These are phyloP conservation scores for Andrena dorsata DNA, from an alignment of 2,888 invertebrate species.

Conservation along the genomic window DNA sequence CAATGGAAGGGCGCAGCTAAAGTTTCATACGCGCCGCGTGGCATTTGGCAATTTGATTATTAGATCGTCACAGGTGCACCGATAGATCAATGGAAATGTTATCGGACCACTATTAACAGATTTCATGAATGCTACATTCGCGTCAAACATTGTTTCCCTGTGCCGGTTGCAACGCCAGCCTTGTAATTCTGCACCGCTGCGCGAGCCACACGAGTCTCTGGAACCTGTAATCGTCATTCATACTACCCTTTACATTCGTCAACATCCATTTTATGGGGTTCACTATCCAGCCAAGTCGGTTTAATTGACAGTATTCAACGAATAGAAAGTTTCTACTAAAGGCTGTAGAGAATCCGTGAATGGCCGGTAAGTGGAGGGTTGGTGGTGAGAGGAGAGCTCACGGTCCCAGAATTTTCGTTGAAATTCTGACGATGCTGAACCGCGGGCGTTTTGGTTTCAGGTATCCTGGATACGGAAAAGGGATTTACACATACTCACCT, in stretches of 20 bases:
- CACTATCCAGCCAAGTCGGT: too few species aligned
- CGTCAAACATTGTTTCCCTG: slow-evolving; percentile 25
- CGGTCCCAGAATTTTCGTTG: slow-evolving; percentile 10
- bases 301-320: slow-evolving; percentile 1
- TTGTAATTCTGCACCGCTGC: slow-evolving; percentile 13
- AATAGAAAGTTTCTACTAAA: background rate
- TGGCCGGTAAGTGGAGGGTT: too few species aligned
- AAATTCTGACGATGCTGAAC: slow-evolving; percentile 18
- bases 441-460: slow-evolving; percentile 84
- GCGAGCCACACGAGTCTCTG: slow-evolving; percentile 18
- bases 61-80: slow-evolving; percentile 19
- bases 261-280: too few species aligned
- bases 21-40: slow-evolving; percentile 37
- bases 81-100: slow-evolving; percentile 46
- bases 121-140: slow-evolving; percentile 41
- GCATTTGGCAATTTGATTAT: slow-evolving; percentile 52
- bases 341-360: background rate
- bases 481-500: slow-evolving; percentile 94
- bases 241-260: too few species aligned
- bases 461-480: slow-evolving; percentile 94
- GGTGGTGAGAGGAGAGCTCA: background rate
- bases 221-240: background rate
- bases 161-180: slow-evolving; percentile 6
- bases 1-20: slow-evolving; percentile 25
- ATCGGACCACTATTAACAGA: slow-evolving; percentile 32